Conservation (phyloP, 2,888 invertebrate species). For the Drosophila conformis region DNA sequence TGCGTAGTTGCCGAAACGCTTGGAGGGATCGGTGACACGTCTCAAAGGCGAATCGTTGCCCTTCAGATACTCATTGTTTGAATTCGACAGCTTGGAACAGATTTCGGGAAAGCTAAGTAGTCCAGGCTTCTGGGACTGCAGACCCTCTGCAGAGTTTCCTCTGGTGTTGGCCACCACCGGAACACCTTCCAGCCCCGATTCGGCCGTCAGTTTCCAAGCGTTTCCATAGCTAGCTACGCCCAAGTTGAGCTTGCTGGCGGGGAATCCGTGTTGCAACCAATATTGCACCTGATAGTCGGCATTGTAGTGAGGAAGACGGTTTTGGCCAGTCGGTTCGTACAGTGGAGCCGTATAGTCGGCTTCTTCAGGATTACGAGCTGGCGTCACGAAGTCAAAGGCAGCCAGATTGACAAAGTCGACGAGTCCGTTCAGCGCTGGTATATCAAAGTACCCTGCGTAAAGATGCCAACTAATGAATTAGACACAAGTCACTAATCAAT, state of each 20-base stretch:
- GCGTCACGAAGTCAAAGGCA: conserved; percentile 92
- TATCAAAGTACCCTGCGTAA: conserved; percentile 90
- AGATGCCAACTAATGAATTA: neutral
- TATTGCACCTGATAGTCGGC: conserved; percentile 88
- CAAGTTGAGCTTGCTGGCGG: conserved; percentile 89
- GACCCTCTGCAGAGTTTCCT: conserved; percentile 90
- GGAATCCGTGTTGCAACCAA: conserved; percentile 87
- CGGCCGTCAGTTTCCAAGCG: conserved; percentile 91
- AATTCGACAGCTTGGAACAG: conserved; percentile 90
- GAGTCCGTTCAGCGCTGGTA: conserved; percentile 89
- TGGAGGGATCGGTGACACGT: conserved; percentile 91
- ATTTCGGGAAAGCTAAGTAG: conserved; percentile 92
- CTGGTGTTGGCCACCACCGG: conserved; percentile 89
- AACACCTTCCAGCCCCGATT: conserved; percentile 91
- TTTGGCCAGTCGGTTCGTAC: conserved; percentile 89
- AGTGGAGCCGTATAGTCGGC: conserved; percentile 91
- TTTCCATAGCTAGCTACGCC: conserved; percentile 91
- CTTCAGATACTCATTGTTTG: conserved; percentile 87
- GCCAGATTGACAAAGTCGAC: conserved; percentile 92
- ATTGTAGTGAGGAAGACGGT: conserved; percentile 87
- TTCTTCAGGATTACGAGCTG: conserved; percentile 91
- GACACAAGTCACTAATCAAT: neutral
- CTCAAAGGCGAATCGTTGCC: conserved; percentile 88
- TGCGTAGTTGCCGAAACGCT: conserved; percentile 91
- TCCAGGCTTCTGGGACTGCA: conserved; percentile 89